Conservation (phyloP, 2,113 vertebrate genomes). For the Tiliqua scincoides region DNA sequence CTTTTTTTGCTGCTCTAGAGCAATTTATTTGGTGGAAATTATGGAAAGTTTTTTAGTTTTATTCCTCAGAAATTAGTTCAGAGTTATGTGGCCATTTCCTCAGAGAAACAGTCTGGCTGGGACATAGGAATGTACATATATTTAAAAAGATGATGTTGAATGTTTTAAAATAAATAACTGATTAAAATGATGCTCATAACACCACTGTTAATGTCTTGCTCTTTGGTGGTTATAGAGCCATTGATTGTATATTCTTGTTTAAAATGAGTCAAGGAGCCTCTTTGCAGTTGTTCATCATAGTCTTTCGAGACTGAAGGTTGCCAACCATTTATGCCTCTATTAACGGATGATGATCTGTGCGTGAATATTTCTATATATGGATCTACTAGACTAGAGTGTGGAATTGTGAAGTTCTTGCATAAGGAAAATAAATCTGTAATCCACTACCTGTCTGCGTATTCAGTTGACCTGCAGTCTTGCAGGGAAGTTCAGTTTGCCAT, state of each 20-base stretch:
- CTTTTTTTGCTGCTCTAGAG: neutral
- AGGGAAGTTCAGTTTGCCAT: neutral
- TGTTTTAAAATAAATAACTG: neutral
- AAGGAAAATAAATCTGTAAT: neutral
- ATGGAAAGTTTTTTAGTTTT: neutral
- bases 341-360: neutral
- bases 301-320: too few species aligned
- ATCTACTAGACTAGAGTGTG: neutral
- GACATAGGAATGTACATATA: too few species aligned
- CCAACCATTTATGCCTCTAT: neutral
- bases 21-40: neutral
- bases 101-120: neutral
- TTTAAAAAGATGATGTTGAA: neutral
- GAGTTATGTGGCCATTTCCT: neutral
- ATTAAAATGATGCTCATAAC: neutral
- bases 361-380: neutral
- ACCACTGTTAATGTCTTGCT: neutral
- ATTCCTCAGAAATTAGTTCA: neutral
- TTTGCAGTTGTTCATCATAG: too few species aligned
- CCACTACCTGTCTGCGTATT: neutral
- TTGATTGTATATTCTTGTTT: neutral
- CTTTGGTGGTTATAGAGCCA: neutral
- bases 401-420: neutral
- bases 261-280: too few species aligned
- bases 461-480: neutral